Base-by-base conservation (phyloP, 2,888 invertebrate genomes). In the Myopa testacea region DNA sequence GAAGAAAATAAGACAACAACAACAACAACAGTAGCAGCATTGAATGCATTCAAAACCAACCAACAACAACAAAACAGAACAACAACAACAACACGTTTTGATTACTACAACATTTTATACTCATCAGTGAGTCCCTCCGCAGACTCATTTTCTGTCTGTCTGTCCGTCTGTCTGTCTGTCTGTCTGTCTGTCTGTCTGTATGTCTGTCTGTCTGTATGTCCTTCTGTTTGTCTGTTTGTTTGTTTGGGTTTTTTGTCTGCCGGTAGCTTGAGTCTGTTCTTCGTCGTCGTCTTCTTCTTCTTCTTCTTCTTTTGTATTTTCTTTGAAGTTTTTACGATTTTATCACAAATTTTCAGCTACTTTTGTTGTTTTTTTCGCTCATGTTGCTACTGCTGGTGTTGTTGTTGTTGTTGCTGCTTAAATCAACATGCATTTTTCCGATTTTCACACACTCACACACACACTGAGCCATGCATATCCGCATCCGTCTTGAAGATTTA, bases 371-470 rank as follows among this genome's bases (percentile, higher is more conserved):
- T 14, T 14, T 16, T 16, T n/a, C 58, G n/a, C 58, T n/a, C 58
- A n/a, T 16, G 10, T 34, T n/a, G 26, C 58, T 5, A 4, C 58
- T 58, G 58, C 16, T 67, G 26, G 1, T 5, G 10, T 4, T 58
- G 14, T n/a, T n/a, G 14, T 58, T 58, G n/a, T 14, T 58, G n/a
- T 58, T 58, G 37, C 37, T 63, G 65, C 52, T 65, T 40, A 75
- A 34, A 37, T 45, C 40, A 60, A 60, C 69, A 75, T 62, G 69
- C 68, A 45, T 55, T 69, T 37, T 69, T 58, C 38, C 67, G 40
- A 68, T 40, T 67, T 67, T 19, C 63, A 60, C 50, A 73, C 73
- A 68, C 68, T 4, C 52, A 67, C 68, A 75, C 69, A 69, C 69
- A 69, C 26, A 19, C 37, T 7, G n/a, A 10, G 4, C 3, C 70